Conservation (phyloP, 2,797 vertebrate genomes). For the Sebastiscus albofasciatus region DNA sequence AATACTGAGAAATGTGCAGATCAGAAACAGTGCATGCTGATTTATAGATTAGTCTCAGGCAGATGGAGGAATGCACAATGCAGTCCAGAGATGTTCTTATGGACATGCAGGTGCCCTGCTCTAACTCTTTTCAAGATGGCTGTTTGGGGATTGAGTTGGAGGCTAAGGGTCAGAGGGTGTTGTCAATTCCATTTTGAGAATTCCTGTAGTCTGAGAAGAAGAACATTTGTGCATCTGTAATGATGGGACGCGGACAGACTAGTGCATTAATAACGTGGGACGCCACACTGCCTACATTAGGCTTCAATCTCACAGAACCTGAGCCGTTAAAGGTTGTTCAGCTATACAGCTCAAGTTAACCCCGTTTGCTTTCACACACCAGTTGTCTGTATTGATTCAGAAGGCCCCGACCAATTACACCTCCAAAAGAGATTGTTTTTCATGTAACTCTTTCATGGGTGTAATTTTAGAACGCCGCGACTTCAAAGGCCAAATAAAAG, state of each 20-base stretch:
- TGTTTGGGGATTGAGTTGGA: slow-evolving; percentile 40
- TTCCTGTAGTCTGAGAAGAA: slow-evolving; percentile 17
- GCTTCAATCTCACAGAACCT: not conserved
- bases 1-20: slow-evolving; percentile 37
- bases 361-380: slow-evolving; percentile 1
- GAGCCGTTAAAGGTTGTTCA: not conserved
- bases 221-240: not conserved
- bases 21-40: slow-evolving; percentile 32
- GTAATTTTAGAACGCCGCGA: slow-evolving; percentile 34
- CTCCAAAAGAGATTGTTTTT: not conserved
- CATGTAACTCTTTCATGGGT: slow-evolving; percentile 19
- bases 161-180: slow-evolving; percentile 51
- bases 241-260: not conserved
- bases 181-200: slow-evolving; percentile 28
- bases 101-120: slow-evolving; percentile 44
- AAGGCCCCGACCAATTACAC: slow-evolving; percentile 28
- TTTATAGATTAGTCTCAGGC: slow-evolving; percentile 45
- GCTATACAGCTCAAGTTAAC: not conserved
- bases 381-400: slow-evolving; percentile 2
- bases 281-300: not conserved
- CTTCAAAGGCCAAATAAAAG: slow-evolving; percentile 54
- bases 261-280: not conserved
- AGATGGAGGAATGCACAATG: slow-evolving; percentile 44
- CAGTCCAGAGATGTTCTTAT: slow-evolving; percentile 33
- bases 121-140: slow-evolving; percentile 27